Percentiles rank a stretch among this genome's conserved stretches.
These are phyloP conservation scores for Mareca penelope DNA, from an alignment of 2,797 vertebrate species.

Conservation along the genomic window DNA sequence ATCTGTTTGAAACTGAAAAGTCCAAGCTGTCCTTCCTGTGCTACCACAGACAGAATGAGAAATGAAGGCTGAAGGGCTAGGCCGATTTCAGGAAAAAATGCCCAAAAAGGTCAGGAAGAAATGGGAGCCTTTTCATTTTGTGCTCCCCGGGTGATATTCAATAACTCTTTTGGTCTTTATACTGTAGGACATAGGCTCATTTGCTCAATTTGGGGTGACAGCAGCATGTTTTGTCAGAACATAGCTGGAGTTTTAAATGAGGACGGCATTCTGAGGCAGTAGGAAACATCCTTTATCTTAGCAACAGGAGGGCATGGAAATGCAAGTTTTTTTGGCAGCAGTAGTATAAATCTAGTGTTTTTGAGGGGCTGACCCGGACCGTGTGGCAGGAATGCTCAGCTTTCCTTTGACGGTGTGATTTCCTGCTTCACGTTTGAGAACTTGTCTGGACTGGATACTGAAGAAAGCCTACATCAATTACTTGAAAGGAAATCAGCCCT, in stretches of 20 bases:
- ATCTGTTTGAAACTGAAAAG: constrained; percentile 81
- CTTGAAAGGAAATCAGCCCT: constrained; percentile 82
- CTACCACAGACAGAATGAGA: constrained; percentile 73
- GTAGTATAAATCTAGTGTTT: constrained; percentile 80
- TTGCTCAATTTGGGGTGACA: constrained; percentile 84
- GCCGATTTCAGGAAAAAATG: constrained; percentile 67
- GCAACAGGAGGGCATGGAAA: constrained; percentile 82
- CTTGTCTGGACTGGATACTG: constrained; percentile 76
- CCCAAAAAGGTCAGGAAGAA: constrained; percentile 84
- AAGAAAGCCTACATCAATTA: constrained; percentile 83
- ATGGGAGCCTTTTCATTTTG: constrained; percentile 86
- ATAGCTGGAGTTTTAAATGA: constrained; percentile 78
- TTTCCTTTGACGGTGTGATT: constrained; percentile 84
- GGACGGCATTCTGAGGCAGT: constrained; percentile 74
- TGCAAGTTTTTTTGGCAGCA: constrained; percentile 80
- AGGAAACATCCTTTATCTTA: constrained; percentile 84
- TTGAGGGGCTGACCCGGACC: constrained; percentile 77
- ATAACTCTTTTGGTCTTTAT: constrained; percentile 85
- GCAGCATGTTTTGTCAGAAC: constrained; percentile 81
- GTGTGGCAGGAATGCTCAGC: constrained; percentile 79
- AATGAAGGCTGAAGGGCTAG: constrained; percentile 73
- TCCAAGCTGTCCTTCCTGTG: constrained; percentile 80
- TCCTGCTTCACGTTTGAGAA: constrained; percentile 83
- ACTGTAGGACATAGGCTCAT: constrained; percentile 75
- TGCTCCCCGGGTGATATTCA: constrained; percentile 87